phyloP scores from a whole-genome alignment of 2,888 invertebrate genomes.

The Eucera pruinosa region DNA sequence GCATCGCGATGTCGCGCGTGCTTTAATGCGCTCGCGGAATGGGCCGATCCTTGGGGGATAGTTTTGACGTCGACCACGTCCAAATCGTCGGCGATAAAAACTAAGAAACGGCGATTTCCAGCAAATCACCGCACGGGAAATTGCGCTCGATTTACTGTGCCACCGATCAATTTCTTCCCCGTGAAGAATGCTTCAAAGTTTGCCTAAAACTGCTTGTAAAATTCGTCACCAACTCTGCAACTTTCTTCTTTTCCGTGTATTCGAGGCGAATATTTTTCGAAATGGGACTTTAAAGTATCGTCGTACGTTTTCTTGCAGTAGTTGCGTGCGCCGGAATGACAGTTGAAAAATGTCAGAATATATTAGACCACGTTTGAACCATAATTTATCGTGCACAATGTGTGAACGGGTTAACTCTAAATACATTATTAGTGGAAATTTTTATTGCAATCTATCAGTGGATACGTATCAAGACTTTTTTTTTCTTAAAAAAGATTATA shows the following conservation, averaged over 20 bases:
- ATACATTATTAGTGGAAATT: neutral
- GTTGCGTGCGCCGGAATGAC: slow-evolving; percentile 3
- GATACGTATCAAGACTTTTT: neutral
- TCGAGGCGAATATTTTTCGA: neutral
- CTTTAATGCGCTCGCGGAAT: slow-evolving; percentile 64
- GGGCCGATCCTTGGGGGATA: slow-evolving; percentile 36
- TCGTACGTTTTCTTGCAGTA: neutral
- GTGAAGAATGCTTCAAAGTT: neutral
- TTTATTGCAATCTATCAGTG: neutral
- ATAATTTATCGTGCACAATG: slow-evolving; percentile 2
- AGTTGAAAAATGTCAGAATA: neutral
- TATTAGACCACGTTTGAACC: neutral
- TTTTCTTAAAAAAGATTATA: neutral
- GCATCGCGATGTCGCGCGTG: slow-evolving; percentile 48
- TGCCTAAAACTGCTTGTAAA: slow-evolving; percentile 14
- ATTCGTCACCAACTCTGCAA: slow-evolving; percentile 2
- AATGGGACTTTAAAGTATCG: too few species aligned
- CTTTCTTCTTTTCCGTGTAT: neutral
- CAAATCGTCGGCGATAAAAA: slow-evolving; percentile 68
- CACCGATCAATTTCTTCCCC: slow-evolving; percentile 40
- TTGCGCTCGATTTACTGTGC: slow-evolving; percentile 5
- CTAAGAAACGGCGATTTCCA: slow-evolving; percentile 44
- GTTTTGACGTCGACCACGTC: slow-evolving; percentile 47
- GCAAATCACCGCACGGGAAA: slow-evolving; percentile 28
- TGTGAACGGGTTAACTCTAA: too few species aligned